Evolutionary conservation across 2,113 vertebrate genomes (phyloP).

Genomic region (Eptatretus burgeri): DNA sequence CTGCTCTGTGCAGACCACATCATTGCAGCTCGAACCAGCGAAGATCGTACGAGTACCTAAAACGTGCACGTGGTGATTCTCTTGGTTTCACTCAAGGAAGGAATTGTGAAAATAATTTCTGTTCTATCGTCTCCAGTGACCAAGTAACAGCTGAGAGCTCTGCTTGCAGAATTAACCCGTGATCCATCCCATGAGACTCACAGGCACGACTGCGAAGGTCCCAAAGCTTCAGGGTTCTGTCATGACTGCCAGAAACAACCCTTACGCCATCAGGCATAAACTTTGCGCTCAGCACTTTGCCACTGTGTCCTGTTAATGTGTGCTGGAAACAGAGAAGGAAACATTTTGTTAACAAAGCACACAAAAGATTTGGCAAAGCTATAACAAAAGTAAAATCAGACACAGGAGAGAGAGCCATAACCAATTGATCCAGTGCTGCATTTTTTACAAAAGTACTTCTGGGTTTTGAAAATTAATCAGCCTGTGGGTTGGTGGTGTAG

Average conservation of each 20-base stretch:
- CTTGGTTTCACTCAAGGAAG: too few relatives aligned
- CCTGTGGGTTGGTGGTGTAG: too few relatives aligned
- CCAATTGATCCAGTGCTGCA: too few relatives aligned
- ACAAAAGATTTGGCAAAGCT: constrained; percentile 2
- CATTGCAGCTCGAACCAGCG: constrained; percentile 88
- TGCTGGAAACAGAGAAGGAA: constrained; percentile 25
- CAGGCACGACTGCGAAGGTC: constrained; percentile 97
- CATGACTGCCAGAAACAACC: constrained; percentile 85
- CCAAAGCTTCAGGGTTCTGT: constrained; percentile 90
- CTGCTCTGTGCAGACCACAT: constrained; percentile 85
- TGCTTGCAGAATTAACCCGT: too few relatives aligned
- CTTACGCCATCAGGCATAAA: constrained; percentile 76
- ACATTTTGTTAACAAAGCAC: background rate
- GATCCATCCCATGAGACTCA: constrained; percentile 20
- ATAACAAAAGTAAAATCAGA: too few relatives aligned
- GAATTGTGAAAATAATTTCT: too few relatives aligned
- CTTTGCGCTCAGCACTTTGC: constrained; percentile 73
- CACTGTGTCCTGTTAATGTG: constrained; percentile 78
- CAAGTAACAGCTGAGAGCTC: too few relatives aligned
- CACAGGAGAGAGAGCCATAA: too few relatives aligned
- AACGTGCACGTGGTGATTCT: background rate
- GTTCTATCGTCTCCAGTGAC: too few relatives aligned
- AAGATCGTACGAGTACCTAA: constrained; percentile 94
- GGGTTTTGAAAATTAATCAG: too few relatives aligned
- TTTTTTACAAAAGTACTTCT: too few relatives aligned